Conservation (phyloP, 1,140 invertebrate species). For the Dicyema japonicum region DNA sequence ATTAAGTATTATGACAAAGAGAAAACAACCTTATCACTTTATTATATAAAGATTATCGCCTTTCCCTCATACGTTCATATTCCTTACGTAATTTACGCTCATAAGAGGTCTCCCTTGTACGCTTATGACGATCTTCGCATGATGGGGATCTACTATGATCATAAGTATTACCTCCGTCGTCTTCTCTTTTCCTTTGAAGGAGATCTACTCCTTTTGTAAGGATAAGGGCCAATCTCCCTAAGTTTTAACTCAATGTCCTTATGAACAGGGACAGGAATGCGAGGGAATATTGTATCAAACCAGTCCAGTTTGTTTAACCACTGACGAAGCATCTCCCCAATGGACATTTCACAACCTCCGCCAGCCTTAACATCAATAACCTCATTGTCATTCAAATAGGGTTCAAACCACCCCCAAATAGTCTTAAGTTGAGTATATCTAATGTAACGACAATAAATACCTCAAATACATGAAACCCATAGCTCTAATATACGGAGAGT, state of each 20-base stretch:
- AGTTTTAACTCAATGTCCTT: slow-evolving; percentile 22
- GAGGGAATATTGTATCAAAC: slow-evolving; percentile 77
- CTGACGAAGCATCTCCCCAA: slow-evolving; percentile 62
- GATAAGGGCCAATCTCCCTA: no score
- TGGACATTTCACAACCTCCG: slow-evolving; percentile 60
- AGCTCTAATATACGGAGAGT: slow-evolving; percentile 81
- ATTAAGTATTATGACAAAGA: no score
- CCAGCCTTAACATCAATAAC: slow-evolving; percentile 54
- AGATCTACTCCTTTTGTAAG: slow-evolving; percentile 3
- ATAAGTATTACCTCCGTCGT: no score
- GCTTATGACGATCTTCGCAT: no score
- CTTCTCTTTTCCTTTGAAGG: no score
- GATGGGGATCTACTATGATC: no score
- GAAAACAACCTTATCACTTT: no score
- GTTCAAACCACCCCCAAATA: slow-evolving; percentile 67
- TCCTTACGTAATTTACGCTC: no score
- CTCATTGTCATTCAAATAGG: slow-evolving; percentile 74
- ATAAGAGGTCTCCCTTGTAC: no score
- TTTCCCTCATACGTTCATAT: no score
- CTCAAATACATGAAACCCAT: slow-evolving; percentile 75
- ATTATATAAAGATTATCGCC: no score
- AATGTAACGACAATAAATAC: slow-evolving; percentile 36
- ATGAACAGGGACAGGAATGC: slow-evolving; percentile 95
- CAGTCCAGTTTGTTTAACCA: slow-evolving; percentile 66
- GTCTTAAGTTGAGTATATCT: no score